A percentile compares a stretch with the other conserved stretches of the same genome.
phyloP scores from a whole-genome alignment of 2,113 vertebrate species.

The Chroicocephalus ridibundus region DNA sequence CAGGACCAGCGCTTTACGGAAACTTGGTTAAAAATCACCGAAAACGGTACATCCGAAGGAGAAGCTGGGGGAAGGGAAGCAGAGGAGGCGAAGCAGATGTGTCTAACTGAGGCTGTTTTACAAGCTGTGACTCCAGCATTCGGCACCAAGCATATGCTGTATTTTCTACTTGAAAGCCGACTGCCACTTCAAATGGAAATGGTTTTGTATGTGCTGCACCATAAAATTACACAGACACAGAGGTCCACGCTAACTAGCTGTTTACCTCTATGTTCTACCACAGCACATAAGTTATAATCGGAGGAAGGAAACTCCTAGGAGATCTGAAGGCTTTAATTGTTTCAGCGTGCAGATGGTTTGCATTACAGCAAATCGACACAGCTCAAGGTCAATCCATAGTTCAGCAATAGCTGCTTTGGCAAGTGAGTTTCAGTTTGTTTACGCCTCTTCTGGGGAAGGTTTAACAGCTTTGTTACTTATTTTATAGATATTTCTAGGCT shows the following conservation, averaged over 20 bases:
- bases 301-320: constrained; percentile 80
- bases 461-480: not conserved
- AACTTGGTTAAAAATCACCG: not conserved
- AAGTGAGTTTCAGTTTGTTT: constrained; percentile 27
- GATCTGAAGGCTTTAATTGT: constrained; percentile 76
- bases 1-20: not conserved
- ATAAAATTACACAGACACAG: constrained; percentile 38
- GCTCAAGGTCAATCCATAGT: constrained; percentile 62
- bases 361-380: constrained; percentile 51
- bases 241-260: constrained; percentile 32
- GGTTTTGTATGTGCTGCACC: not conserved
- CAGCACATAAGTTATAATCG: constrained; percentile 68
- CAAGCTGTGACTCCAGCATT: not conserved
- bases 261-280: constrained; percentile 53
- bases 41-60: not conserved
- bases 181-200: constrained; percentile 12
- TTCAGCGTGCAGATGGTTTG: constrained; percentile 68
- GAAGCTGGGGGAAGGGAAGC: not conserved
- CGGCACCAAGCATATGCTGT: not conserved
- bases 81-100: not conserved
- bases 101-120: not conserved
- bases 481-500: constrained; percentile 1
- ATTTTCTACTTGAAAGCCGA: constrained; percentile 39
- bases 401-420: constrained; percentile 15
- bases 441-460: constrained; percentile 36